Base-by-base conservation (phyloP, 2,888 invertebrate species). In the Linyphia triangularis region DNA sequence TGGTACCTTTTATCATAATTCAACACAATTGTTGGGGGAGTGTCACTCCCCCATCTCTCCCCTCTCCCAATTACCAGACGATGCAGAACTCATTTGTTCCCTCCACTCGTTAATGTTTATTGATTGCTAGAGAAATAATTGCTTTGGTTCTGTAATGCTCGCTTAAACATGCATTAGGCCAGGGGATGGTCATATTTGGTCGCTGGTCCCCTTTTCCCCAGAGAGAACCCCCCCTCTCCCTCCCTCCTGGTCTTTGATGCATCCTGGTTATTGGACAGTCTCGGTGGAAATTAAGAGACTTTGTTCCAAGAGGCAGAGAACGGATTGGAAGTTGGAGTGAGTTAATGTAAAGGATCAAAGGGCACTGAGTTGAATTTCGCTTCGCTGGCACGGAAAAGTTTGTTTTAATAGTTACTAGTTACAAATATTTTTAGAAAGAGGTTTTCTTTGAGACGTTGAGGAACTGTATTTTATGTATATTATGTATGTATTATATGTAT, bases 161-260 rank as follows among this genome's bases (percentile, higher is more conserved):
- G 63, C 37, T 81, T 81, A 81, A 81, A 81, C 69, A 69, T 69
- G 79, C 69, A 81, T 81, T 81, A 81, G 69, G 33, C n/a, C 59
- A 24, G 28, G 40, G n/a, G 63, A 13, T 26, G 63, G 24, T 73
- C 61, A 61, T 77, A 63, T 77, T 61, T 37, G 69, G 33, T 61
- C 19, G 4, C n/a, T n/a, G 22, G 3, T 61, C 24, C 16, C 43
- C 16, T 43, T 16, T 16, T 16, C 59, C 61, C 61, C 19, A 22
- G 22, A 10, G 22, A 61, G 10, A 61, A 19, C 16, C 16, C 16
- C 16, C 10, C 16, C 16, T 16, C 43, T 43, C 61, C 61, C 43
- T 24, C 61, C 67, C 16, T 9, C 63, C 63, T 26, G n/a, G 69
- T 13, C 33, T 33, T 33, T 30, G 51, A n/a, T n/a, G 51, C 13